Base-by-base conservation (phyloP, 2,888 invertebrate genomes). In the Colostygia pectinataria region DNA sequence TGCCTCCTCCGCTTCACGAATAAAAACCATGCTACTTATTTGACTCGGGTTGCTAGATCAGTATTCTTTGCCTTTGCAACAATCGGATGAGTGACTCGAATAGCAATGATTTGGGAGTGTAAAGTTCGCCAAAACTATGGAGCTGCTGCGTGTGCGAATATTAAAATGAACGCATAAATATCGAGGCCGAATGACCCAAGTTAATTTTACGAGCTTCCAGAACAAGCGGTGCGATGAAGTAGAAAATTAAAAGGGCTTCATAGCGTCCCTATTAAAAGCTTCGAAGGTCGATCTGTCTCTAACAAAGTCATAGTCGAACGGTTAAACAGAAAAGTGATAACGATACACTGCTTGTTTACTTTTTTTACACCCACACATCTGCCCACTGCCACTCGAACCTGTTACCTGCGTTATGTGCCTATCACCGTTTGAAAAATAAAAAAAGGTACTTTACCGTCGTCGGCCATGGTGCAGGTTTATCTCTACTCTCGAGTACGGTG, bases 61-160 rank as follows among this genome's bases (percentile, higher is more conserved):
- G 73, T 84, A 88, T 89, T 84, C 88, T 66, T 64, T 64, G 66
- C 74, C 88, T 66, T 64, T 64, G 66, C 74, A 76, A 23, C 53
- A 41, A 65, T 56, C 56, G 59, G 44, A 59, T 62, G 71, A 69
- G 66, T 71, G 65, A 53, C 61, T 64, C 68, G 79, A 80, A 85
- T 83, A 73, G 69, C 71, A 83, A 88, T 81, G 71, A 80, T 62
- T 73, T 69, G 81, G 81, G 56, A 74, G 71, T 72, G 66, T 67
- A 65, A 70, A 71, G 77, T 70, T 74, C 78, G 83, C 80, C 79
- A 81, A 80, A 83, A 72, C 62, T 75, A 78, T 74, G 69, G 75
- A 59, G 60, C 40, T 58, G 61, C 56, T 57, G 60, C 53, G 58
- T 55, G 61, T 67, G 64, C 59, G 61, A 69, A 68, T 71, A 67